A percentile compares a stretch with the other conserved stretches of the same genome.
phyloP scores from a whole-genome alignment of 2,888 invertebrate genomes.

The Pristionchus japonicus region DNA sequence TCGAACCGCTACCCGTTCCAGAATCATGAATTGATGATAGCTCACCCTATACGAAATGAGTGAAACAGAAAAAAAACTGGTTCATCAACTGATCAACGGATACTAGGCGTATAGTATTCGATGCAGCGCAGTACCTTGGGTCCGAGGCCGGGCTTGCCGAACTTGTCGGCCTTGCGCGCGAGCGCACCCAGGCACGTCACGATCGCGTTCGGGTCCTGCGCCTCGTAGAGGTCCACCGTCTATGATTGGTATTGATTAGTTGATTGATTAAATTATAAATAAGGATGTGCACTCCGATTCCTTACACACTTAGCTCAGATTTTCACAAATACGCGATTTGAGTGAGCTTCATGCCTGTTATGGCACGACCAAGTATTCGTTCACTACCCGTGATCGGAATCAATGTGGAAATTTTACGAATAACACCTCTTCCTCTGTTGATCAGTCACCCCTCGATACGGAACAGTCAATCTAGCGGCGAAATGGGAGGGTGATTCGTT shows the following conservation, averaged over 20 bases:
- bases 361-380: too few relatives aligned
- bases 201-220: constrained; percentile 89
- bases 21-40: too few relatives aligned
- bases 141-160: constrained; percentile 62
- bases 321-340: too few relatives aligned
- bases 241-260: constrained; percentile 81
- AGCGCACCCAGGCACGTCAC: constrained; percentile 94
- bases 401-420: too few relatives aligned
- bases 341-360: too few relatives aligned
- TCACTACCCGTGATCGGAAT: too few relatives aligned
- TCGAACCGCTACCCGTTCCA: too few relatives aligned
- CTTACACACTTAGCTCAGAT: too few relatives aligned
- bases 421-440: not conserved
- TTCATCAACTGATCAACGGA: too few relatives aligned
- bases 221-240: constrained; percentile 96
- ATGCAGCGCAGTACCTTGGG: constrained; percentile 53
- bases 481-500: not conserved
- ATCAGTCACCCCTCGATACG: not conserved
- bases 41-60: too few relatives aligned
- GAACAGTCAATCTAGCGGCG: not conserved
- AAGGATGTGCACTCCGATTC: not conserved
- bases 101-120: too few relatives aligned
- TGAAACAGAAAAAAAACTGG: too few relatives aligned
- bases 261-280: not conserved
- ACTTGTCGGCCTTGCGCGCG: constrained; percentile 84